Evolutionary conservation across 2,888 invertebrate genomes (phyloP).

Genomic region (Pristionchus exspectatus): DNA sequence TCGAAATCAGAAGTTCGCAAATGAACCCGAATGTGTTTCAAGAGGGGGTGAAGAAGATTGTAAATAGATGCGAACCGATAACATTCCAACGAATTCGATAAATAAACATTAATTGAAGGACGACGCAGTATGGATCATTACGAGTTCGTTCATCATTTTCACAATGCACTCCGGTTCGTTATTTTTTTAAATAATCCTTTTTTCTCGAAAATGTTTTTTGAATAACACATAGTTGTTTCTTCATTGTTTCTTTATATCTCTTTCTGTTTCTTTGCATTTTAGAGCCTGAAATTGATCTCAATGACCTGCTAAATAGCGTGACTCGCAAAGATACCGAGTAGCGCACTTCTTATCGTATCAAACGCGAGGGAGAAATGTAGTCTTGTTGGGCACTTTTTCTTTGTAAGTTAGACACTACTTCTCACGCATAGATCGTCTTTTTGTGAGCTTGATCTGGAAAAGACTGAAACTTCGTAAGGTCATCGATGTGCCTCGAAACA

Average conservation of each 20-base stretch:
- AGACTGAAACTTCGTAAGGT: neutral
- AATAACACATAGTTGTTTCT: neutral
- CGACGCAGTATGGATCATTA: slow-evolving; percentile 76
- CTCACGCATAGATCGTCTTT: neutral
- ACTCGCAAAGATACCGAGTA: neutral
- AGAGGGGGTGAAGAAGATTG: too few relatives aligned
- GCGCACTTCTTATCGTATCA: slow-evolving; percentile 20
- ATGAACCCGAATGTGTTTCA: too few relatives aligned
- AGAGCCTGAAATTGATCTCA: too few relatives aligned
- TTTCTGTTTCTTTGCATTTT: too few relatives aligned
- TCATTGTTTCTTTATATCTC: too few relatives aligned
- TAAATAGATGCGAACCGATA: neutral
- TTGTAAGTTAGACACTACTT: neutral
- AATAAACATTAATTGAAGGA: slow-evolving; percentile 62
- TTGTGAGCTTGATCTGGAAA: neutral
- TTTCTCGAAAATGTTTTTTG: neutral
- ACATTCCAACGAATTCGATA: neutral
- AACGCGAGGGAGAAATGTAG: neutral
- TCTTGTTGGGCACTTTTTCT: neutral
- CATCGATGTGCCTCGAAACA: neutral
- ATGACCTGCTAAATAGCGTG: neutral
- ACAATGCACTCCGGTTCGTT: slow-evolving; percentile 75
- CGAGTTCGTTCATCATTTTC: slow-evolving; percentile 75
- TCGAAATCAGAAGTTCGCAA: too few relatives aligned
- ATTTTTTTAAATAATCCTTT: neutral